These are phyloP conservation scores for Thermophis baileyi DNA, from an alignment of 2,113 vertebrate species.

Conservation along the genomic window DNA sequence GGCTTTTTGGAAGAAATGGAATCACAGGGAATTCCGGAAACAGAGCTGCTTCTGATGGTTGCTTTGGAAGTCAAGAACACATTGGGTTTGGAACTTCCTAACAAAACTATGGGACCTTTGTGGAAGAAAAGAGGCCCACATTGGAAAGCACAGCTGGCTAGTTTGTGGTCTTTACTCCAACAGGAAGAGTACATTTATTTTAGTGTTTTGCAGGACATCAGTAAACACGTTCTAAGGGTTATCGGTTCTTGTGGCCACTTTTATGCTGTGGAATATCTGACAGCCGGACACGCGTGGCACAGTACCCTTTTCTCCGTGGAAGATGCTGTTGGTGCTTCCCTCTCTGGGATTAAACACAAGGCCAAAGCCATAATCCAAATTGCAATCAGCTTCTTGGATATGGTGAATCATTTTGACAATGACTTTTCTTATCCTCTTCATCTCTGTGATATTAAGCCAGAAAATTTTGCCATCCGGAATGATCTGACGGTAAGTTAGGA, in stretches of 20 bases:
- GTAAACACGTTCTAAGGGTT: slow-evolving; percentile 83
- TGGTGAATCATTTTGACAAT: slow-evolving; percentile 90
- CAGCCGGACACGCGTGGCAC: slow-evolving; percentile 86
- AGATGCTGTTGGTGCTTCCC: slow-evolving; percentile 34
- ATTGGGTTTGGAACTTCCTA: slow-evolving; percentile 79
- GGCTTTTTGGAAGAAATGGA: slow-evolving; percentile 74
- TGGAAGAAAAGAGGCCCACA: slow-evolving; percentile 68
- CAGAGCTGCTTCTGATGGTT: slow-evolving; percentile 84
- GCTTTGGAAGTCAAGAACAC: slow-evolving; percentile 85
- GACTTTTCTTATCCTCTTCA: slow-evolving; percentile 92
- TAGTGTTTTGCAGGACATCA: slow-evolving; percentile 86
- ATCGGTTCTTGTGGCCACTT: slow-evolving; percentile 96
- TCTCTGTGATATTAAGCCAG: slow-evolving; percentile 94
- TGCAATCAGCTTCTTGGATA: slow-evolving; percentile 93
- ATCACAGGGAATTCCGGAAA: slow-evolving; percentile 70
- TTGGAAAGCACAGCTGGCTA: slow-evolving; percentile 84
- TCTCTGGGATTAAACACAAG: slow-evolving; percentile 47
- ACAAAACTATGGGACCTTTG: slow-evolving; percentile 71
- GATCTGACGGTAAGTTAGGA: slow-evolving; percentile 86
- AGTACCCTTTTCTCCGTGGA: slow-evolving; percentile 87
- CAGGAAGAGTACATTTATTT: slow-evolving; percentile 95
- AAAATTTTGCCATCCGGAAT: slow-evolving; percentile 93
- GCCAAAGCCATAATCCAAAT: slow-evolving; percentile 73
- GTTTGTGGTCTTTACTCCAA: slow-evolving; percentile 90
- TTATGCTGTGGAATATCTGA: slow-evolving; percentile 91